Evolutionary conservation across 2,888 invertebrate genomes (phyloP).

Genomic region (Alentia gelatinosa): DNA sequence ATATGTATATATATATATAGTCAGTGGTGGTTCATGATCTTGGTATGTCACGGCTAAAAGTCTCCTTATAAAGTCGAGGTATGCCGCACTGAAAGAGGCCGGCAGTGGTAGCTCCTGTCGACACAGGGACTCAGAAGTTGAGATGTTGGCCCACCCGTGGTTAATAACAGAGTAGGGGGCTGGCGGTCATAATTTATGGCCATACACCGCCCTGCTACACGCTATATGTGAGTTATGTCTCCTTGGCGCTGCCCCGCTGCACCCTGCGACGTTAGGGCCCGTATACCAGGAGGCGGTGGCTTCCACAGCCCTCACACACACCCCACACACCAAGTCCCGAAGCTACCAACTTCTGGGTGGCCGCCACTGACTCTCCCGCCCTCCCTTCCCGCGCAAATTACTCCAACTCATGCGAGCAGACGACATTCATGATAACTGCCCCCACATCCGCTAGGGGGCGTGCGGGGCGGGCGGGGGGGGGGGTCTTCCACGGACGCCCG

Average conservation of each 20-base stretch:
- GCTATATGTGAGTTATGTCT: constrained; percentile 2
- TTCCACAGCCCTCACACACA: background rate
- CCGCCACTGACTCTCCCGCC: background rate
- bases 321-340: background rate
- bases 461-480: too few species aligned
- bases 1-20: too few species aligned
- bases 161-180: background rate
- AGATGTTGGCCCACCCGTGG: background rate
- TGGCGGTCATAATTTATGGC: background rate
- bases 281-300: background rate
- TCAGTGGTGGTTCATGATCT: too few species aligned
- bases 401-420: constrained; percentile 6
- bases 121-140: too few species aligned
- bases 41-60: too few species aligned
- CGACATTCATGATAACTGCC: background rate
- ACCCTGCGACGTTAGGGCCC: background rate
- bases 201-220: background rate
- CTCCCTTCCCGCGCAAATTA: background rate
- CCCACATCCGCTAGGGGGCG: background rate
- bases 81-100: too few species aligned
- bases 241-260: background rate
- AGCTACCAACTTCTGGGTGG: constrained; percentile 39
- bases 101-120: too few species aligned
- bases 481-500: too few species aligned
- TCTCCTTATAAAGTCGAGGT: too few species aligned